These are phyloP conservation scores for Dicerorhinus sumatrensis DNA, from an alignment of 2,113 vertebrate species.

Conservation along the genomic window DNA sequence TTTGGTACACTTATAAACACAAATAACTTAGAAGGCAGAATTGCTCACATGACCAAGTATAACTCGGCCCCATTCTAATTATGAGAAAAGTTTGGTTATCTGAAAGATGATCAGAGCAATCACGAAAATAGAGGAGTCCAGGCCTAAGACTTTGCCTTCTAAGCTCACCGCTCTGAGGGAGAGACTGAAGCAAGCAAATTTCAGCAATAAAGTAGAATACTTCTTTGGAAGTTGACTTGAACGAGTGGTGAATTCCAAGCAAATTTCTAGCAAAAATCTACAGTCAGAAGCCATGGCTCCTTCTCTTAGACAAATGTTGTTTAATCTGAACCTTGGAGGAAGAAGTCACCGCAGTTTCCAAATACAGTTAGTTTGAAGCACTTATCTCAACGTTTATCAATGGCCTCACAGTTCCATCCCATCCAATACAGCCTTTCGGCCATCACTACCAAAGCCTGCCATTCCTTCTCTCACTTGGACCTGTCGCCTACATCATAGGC, in stretches of 20 bases:
- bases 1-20: background rate
- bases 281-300: background rate
- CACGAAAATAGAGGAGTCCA: background rate
- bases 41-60: background rate
- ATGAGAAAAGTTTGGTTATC: background rate
- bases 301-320: background rate
- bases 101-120: background rate
- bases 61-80: background rate
- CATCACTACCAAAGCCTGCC: accelerated
- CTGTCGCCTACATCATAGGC: too few relatives aligned
- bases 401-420: background rate
- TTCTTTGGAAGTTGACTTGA: background rate
- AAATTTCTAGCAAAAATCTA: slow-evolving; percentile 24
- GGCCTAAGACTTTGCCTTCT: background rate
- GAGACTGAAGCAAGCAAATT: background rate
- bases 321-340: background rate
- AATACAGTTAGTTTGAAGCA: background rate
- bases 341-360: background rate
- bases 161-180: background rate
- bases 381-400: background rate
- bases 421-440: background rate
- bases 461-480: accelerated
- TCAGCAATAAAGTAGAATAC: background rate
- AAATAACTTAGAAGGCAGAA: background rate
- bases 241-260: background rate